phyloP scores from a whole-genome alignment of 2,888 invertebrate genomes.

The Cynaeus angustus region DNA sequence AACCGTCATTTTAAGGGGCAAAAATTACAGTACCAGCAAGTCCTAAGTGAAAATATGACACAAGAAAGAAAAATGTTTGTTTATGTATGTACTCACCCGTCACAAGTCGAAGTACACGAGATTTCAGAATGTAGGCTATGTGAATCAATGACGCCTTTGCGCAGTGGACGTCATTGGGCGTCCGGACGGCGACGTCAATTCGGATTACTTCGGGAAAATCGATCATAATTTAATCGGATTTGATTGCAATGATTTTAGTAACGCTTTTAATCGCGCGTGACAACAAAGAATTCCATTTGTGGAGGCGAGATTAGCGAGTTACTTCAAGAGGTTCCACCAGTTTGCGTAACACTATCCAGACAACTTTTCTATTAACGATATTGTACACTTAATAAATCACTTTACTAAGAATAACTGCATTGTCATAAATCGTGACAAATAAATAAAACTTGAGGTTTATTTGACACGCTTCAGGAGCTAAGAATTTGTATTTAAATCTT shows the following conservation, averaged over 20 bases:
- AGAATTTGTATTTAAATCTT: too few relatives aligned
- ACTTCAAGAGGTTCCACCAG: conserved; percentile 1
- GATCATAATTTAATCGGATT: conserved; percentile 43
- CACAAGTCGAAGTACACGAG: conserved; percentile 52
- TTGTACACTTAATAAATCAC: too few relatives aligned
- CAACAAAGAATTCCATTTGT: conserved; percentile 7
- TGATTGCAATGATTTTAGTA: conserved; percentile 32
- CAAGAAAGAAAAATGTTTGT: conserved; percentile 27
- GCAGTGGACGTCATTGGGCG: conserved; percentile 54
- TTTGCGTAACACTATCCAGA: too few relatives aligned
- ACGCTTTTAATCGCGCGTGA: conserved; percentile 30
- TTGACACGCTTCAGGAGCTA: too few relatives aligned
- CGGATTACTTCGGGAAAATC: conserved; percentile 50
- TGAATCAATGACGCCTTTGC: conserved; percentile 61
- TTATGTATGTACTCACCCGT: conserved; percentile 57
- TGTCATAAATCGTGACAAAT: too few relatives aligned
- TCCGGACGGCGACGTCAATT: conserved; percentile 52
- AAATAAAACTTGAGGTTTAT: too few relatives aligned
- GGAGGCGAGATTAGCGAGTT: background rate
- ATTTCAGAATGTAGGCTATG: conserved; percentile 51
- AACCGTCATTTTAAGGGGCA: too few relatives aligned
- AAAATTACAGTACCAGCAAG: too few relatives aligned
- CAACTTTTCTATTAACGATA: too few relatives aligned
- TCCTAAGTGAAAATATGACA: background rate
- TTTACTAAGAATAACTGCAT: too few relatives aligned